These are phyloP conservation scores for Rhodophaea formosa DNA, from an alignment of 2,888 invertebrate species.

Conservation along the genomic window DNA sequence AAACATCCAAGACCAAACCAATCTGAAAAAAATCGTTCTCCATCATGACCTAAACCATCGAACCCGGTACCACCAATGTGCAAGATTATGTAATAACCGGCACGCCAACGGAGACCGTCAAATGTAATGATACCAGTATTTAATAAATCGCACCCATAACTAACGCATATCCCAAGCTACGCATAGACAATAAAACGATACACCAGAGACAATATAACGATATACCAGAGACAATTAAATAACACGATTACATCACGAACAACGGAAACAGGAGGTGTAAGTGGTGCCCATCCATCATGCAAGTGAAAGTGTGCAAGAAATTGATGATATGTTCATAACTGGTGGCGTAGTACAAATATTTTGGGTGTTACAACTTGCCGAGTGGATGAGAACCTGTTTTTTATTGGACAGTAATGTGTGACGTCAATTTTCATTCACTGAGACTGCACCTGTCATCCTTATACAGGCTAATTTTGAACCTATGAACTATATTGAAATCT, in stretches of 20 bases:
- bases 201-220: neutral
- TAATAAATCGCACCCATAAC: neutral
- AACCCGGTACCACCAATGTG: too few relatives aligned
- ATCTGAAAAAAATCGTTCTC: too few relatives aligned
- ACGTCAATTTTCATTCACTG: neutral
- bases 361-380: neutral
- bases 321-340: neutral
- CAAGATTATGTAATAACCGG: too few relatives aligned
- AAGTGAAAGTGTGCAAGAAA: slow-evolving; percentile 9
- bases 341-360: neutral
- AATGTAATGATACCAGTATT: neutral
- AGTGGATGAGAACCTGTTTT: neutral
- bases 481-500: too few relatives aligned
- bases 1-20: too few relatives aligned
- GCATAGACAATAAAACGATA: too few relatives aligned
- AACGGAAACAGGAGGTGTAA: neutral
- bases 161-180: neutral
- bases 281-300: slow-evolving; percentile 2
- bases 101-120: neutral
- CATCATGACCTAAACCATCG: too few relatives aligned
- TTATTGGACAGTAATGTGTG: neutral
- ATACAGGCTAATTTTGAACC: too few relatives aligned
- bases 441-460: too few relatives aligned
- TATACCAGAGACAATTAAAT: slow-evolving; percentile 1
- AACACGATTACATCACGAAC: slow-evolving; percentile 6